Percentiles rank a stretch among this genome's conserved stretches.
phyloP scores from a whole-genome alignment of 37 sponge, comb jelly and placozoan species.

The Eunapius fragilis region DNA sequence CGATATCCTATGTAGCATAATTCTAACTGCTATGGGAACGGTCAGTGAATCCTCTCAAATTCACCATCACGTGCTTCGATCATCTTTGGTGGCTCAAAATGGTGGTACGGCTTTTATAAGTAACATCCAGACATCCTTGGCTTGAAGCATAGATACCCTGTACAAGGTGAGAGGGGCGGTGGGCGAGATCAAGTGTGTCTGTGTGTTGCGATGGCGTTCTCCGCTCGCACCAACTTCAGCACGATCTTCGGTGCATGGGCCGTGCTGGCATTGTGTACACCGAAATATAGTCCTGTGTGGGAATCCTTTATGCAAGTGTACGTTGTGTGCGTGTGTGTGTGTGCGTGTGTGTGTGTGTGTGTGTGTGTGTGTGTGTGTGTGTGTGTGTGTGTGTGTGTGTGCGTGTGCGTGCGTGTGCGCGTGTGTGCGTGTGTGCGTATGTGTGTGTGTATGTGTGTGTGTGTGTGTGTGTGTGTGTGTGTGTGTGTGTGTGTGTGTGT shows the following conservation, averaged over 20 bases:
- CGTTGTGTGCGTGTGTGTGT: too few species aligned
- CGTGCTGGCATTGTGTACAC: too few species aligned
- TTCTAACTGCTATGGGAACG: neutral
- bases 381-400: conserved; percentile 38
- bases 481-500: neutral
- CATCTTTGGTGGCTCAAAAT: neutral
- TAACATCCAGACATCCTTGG: neutral
- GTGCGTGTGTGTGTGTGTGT: too few species aligned
- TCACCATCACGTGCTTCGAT: neutral
- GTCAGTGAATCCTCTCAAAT: neutral
- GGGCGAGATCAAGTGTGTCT: neutral
- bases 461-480: neutral
- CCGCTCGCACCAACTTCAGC: too few species aligned
- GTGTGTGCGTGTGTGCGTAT: conserved; percentile 18
- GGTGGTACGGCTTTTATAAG: neutral
- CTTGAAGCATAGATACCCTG: neutral
- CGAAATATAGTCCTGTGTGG: too few species aligned
- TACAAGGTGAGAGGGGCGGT: neutral
- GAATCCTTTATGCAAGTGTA: too few species aligned
- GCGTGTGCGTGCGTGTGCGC: conserved; percentile 27
- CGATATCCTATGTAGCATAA: conserved; percentile 47
- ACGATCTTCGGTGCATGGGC: too few species aligned
- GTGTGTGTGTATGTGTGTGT: neutral
- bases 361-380: conserved; percentile 25
- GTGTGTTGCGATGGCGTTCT: too few species aligned